Evolutionary conservation across 2,113 vertebrate species (phyloP), one percentile per base, ranked within the genome.

Genomic region (Pavo muticus): DNA sequence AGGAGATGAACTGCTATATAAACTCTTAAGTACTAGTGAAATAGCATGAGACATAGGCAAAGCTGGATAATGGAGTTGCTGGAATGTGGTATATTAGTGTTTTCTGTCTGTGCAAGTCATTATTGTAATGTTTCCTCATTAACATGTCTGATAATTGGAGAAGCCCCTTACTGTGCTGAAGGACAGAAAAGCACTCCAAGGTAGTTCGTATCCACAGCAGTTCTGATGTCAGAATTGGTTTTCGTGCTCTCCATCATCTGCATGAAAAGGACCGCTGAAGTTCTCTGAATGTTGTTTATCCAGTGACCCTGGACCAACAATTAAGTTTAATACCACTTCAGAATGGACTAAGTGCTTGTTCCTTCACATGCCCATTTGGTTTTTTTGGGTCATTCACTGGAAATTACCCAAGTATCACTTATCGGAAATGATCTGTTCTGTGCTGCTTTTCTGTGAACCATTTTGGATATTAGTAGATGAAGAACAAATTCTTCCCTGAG

Each of bases 401-500:
- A 91, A 79, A 94, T 87, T 90, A 81, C 73, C 83, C 84, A 93
- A 90, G 83, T 82, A 81, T 75, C 84, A 63, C 84, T 96, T 94
- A 93, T 87, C 93, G 84, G 95, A 95, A 97, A 94, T 89, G 39
- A 64, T 87, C 63, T 84, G 47, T 8, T 91, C 75, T 88, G 77
- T 89, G 24, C 88, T 91, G 70, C 84, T 93, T 97, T 95, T 94
- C 95, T 96, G 92, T 92, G 93, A 96, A 94, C 30, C 70, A 59
- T 94, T 92, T 87, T 78, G 73, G 70, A 63, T 88, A 79, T 59
- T 89, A 84, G 87, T 87, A 95, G 92, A 88, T n/a, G 77, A 92
- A 89, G 95, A 92, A 96, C 84, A 91, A 95, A 68, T 94, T 93
- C 89, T 95, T 94, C 95, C 92, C 96, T 69, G 81, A 95, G 81